Evolutionary conservation across 2,113 vertebrate species (phyloP).

Genomic region (Ceratotherium simum): DNA sequence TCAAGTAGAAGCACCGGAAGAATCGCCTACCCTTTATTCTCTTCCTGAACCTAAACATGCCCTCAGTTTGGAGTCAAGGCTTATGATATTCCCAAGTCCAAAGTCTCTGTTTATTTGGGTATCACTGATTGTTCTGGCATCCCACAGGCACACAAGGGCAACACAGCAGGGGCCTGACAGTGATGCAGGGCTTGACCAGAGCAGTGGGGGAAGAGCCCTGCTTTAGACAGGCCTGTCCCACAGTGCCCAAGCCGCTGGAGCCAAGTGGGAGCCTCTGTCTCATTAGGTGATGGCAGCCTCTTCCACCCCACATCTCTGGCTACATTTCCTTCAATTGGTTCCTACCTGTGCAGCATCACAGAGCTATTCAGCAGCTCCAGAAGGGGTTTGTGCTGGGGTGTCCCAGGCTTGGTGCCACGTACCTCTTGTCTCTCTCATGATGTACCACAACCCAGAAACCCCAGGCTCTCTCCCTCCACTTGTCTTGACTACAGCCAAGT

Average conservation of each 20-base stretch:
- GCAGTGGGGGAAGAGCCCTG: not conserved
- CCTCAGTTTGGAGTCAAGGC: not conserved
- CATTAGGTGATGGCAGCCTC: not conserved
- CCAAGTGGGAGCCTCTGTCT: not conserved
- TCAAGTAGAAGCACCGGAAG: not conserved
- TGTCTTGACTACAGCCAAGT: not conserved
- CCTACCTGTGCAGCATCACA: accelerated
- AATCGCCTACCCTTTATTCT: not conserved
- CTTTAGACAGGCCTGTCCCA: not conserved
- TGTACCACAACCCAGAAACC: not conserved
- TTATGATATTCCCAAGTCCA: not conserved
- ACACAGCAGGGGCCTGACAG: not conserved
- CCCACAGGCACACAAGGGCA: no score
- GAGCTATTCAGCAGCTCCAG: not conserved
- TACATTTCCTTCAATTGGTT: not conserved
- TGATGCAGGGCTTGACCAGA: not conserved
- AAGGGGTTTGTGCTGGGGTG: no score
- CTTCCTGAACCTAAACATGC: not conserved
- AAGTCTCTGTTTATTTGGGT: not conserved
- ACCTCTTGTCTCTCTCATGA: not conserved
- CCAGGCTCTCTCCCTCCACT: no score
- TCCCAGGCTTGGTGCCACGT: not conserved
- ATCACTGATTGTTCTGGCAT: not conserved
- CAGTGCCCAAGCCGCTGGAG: not conserved
- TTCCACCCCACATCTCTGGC: not conserved